Conservation (phyloP, 2,888 invertebrate species). For the Lepidocyrtinus sp. region DNA sequence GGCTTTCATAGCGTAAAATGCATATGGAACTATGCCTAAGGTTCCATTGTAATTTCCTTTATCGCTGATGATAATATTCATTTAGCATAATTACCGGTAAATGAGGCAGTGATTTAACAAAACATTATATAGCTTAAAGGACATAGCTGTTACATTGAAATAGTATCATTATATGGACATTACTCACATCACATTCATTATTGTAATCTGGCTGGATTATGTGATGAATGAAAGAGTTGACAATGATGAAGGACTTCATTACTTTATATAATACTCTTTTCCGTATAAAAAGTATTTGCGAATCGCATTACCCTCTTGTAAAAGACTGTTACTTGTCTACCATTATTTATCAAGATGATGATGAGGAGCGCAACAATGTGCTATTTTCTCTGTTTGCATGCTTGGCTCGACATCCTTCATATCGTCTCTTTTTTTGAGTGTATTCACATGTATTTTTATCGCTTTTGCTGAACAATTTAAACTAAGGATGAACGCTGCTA, state of each 20-base stretch:
- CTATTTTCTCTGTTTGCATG: neutral
- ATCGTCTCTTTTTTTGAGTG: neutral
- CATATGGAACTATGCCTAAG: too few species aligned
- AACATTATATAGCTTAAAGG: neutral
- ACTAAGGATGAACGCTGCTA: neutral
- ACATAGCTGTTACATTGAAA: neutral
- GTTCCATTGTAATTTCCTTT: too few species aligned
- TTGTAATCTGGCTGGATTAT: neutral
- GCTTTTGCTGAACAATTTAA: conserved; percentile 9
- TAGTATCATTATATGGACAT: too few species aligned
- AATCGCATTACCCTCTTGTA: conserved; percentile 2
- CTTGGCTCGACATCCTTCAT: neutral
- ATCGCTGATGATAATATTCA: neutral
- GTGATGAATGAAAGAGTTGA: neutral
- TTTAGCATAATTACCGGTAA: neutral
- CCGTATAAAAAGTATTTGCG: neutral
- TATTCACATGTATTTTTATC: conserved; percentile 10
- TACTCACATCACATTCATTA: neutral
- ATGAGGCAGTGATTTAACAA: neutral
- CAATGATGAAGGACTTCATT: neutral
- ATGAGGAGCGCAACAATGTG: conserved; percentile 27
- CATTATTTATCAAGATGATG: neutral
- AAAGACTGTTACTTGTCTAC: neutral
- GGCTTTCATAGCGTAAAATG: too few species aligned
- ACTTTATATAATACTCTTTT: neutral